Evolutionary conservation across 2,888 invertebrate species (phyloP).

Genomic region (Buathra laborator): DNA sequence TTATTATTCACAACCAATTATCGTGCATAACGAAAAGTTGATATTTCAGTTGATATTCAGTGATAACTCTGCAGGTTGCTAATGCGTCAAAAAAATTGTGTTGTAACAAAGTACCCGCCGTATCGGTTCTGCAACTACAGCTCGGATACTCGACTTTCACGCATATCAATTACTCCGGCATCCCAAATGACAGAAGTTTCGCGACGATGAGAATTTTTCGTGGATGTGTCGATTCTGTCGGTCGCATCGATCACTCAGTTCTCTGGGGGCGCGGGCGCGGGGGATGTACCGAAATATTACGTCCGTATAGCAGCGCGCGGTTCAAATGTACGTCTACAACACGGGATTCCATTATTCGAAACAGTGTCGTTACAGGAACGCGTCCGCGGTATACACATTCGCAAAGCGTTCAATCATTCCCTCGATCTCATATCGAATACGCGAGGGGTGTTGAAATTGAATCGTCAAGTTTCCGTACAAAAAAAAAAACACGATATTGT

Average conservation of each 20-base stretch:
- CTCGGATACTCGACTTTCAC: neutral
- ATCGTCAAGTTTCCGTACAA: slow-evolving; percentile 19
- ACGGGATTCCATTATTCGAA: slow-evolving; percentile 22
- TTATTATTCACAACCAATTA: too few species aligned
- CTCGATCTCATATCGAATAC: neutral
- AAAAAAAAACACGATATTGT: slow-evolving; percentile 46
- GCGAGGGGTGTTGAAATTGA: neutral
- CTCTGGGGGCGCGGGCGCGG: neutral
- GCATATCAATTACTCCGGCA: neutral
- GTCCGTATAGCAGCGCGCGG: neutral
- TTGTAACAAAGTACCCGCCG: neutral
- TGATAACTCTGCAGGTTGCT: too few species aligned
- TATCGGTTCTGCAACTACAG: neutral
- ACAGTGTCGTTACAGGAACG: neutral
- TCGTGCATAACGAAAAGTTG: too few species aligned
- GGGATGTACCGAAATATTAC: neutral
- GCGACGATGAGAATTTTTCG: slow-evolving; percentile 14
- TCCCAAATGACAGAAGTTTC: slow-evolving; percentile 8
- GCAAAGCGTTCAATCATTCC: slow-evolving; percentile 24
- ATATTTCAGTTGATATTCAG: too few species aligned
- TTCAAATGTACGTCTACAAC: neutral
- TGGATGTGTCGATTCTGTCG: slow-evolving; percentile 14
- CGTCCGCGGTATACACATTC: neutral
- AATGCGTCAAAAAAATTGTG: too few species aligned
- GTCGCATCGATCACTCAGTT: neutral